A percentile compares a stretch with the other conserved stretches of the same genome.
phyloP scores from a whole-genome alignment of 2,113 vertebrate genomes.

The Procavia capensis region DNA sequence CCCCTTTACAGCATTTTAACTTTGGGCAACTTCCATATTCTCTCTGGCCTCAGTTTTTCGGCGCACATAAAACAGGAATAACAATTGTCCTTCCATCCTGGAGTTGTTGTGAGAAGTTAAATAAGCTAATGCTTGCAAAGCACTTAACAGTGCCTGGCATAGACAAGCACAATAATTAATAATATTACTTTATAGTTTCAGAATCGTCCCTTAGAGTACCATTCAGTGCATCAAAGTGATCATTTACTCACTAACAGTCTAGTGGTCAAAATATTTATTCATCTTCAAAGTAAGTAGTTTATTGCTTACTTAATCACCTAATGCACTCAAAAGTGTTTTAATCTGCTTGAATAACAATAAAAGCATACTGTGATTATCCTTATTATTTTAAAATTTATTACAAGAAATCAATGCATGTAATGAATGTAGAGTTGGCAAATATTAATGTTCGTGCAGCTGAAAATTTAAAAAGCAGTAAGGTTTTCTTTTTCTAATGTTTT shows the following conservation, averaged over 20 bases:
- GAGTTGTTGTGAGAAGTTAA: conserved; percentile 3
- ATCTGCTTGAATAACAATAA: conserved; percentile 31
- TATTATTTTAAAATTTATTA: conserved; percentile 32
- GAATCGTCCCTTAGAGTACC: conserved; percentile 22
- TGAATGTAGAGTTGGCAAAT: not conserved
- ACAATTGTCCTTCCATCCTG: not conserved
- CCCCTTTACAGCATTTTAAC: not conserved
- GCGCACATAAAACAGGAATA: not conserved
- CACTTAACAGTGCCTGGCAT: not conserved
- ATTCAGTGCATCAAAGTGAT: conserved; percentile 29
- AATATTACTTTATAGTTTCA: conserved; percentile 48
- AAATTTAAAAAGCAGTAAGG: not conserved
- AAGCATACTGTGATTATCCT: not conserved
- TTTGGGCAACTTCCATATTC: not conserved
- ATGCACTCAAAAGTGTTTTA: not conserved
- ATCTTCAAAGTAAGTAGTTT: conserved; percentile 41
- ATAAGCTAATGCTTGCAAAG: not conserved
- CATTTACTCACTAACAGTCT: conserved; percentile 31
- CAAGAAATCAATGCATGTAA: not conserved
- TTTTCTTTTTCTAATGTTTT: not conserved
- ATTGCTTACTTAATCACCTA: conserved; percentile 47
- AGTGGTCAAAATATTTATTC: conserved; percentile 56
- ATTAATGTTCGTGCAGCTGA: not conserved
- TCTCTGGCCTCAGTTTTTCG: not conserved
- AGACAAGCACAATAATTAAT: conserved; percentile 35